Evolutionary conservation across 1,140 invertebrate species (phyloP), one percentile per base, ranked within the genome.

Genomic region (Drosophila cardini): DNA sequence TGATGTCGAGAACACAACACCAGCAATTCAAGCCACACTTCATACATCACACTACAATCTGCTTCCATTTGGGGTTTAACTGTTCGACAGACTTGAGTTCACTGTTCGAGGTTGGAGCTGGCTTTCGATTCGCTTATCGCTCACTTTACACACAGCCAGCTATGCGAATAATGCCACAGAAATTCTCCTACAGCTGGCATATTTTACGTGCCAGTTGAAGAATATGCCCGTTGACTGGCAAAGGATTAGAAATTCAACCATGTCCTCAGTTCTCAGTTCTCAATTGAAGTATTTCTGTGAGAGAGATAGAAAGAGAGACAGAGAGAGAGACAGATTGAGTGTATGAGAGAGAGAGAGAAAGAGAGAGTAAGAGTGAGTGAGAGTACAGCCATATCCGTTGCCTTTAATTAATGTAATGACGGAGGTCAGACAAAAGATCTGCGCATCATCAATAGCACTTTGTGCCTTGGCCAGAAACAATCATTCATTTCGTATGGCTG

Each of bases 131-230:
- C 68, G 84, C 80, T 89, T 89, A 89, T 89, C 84, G 84, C 85
- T 80, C 74, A 89, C 84, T 89, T 90, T 89, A 89, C 84, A 90
- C 84, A 64, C 80, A 76, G 80, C 67, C 80, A 90, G 84, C 77
- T 70, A 83, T 87, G 84, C 73, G 58, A 80, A 76, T 73, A 76
- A 84, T 89, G 77, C 77, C 84, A 71, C 85, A 84, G 3, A 72
- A 89, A 84, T 79, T 89, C 65, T 62, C 68, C 68, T 76, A 61
- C 77, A 75, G 80, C 76, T 80, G 85, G 77, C 84, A 89, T 89
- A 89, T 89, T 89, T 76, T 78, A 89, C 76, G 85, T 87, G 83
- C 69, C 79, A 72, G 74, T 15, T 4, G 30, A 62, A 72, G 85
- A 65, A 68, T 56, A 58, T 52, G 70, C 62, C 60, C 53, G 57